A percentile compares a stretch with the other conserved stretches of the same genome.
Conservation (phyloP, 2,888 invertebrate species). For the Pammene fasciana region DNA sequence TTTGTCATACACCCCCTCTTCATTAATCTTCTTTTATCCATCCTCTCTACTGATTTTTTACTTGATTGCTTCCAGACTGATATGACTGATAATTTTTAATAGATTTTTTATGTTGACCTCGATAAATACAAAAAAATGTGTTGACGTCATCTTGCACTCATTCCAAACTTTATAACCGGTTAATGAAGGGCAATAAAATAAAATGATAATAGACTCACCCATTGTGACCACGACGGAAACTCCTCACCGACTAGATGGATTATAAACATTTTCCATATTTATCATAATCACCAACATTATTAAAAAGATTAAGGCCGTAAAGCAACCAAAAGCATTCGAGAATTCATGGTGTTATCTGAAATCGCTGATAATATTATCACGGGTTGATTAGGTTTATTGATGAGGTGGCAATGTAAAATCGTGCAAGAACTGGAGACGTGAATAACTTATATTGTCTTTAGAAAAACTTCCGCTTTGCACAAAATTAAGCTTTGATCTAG, state of each 20-base stretch:
- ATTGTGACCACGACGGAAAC: conserved; percentile 59
- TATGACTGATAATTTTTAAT: too few relatives aligned
- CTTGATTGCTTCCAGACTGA: too few relatives aligned
- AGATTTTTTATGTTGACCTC: too few relatives aligned
- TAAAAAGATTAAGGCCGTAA: conserved; percentile 47
- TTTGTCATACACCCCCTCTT: too few relatives aligned
- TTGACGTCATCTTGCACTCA: not conserved
- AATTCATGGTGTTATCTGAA: conserved; percentile 38
- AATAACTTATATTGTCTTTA: not conserved
- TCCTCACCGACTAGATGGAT: conserved; percentile 58
- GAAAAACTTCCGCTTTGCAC: not conserved
- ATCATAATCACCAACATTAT: conserved; percentile 48
- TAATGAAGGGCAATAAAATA: conserved; percentile 16
- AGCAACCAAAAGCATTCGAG: conserved; percentile 52
- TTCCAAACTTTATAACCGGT: not conserved
- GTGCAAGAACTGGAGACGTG: not conserved
- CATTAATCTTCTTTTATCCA: too few relatives aligned
- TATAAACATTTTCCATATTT: conserved; percentile 60
- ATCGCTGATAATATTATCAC: conserved; percentile 43
- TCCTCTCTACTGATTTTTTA: too few relatives aligned
- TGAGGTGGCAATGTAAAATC: not conserved
- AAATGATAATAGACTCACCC: conserved; percentile 61
- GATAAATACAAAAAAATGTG: not conserved
- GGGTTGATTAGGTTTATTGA: conserved; percentile 20
- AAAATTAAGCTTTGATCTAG: not conserved